Conservation (phyloP, 2,888 invertebrate genomes). For the Nephrotoma flavescens region DNA sequence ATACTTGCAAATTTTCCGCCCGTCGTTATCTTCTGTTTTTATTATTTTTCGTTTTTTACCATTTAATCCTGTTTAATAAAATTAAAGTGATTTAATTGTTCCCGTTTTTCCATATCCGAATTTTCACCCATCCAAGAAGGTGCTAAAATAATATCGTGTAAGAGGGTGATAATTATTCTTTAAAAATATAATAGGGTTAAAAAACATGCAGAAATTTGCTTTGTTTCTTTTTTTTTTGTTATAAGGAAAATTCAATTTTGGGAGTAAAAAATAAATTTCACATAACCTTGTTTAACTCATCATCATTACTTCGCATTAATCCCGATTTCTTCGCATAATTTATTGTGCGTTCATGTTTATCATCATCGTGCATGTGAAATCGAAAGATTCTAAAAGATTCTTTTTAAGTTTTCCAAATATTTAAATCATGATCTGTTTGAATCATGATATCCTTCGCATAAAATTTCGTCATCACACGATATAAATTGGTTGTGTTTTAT, state of each 20-base stretch:
- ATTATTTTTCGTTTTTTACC: neutral
- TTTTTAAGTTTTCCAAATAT: no score
- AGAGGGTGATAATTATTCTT: neutral
- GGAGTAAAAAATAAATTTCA: neutral
- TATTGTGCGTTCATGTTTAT: no score
- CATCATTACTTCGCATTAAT: neutral
- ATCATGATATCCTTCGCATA: no score
- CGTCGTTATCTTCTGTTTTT: neutral
- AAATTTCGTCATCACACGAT: no score
- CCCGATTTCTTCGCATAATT: no score
- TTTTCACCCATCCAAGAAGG: neutral
- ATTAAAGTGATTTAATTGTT: neutral
- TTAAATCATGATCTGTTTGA: no score
- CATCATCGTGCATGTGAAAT: no score
- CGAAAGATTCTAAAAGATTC: no score
- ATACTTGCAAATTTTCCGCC: neutral
- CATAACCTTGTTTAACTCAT: neutral
- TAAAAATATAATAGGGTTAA: neutral
- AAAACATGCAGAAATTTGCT: neutral
- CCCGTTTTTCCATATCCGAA: neutral
- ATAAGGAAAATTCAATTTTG: neutral
- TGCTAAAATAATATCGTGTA: neutral
- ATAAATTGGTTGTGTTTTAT: no score
- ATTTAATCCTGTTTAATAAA: neutral
- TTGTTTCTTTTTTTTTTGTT: neutral